A percentile compares a stretch with the other conserved stretches of the same genome.
Conservation (phyloP, 2,888 invertebrate genomes). For the Apotomis capreana region DNA sequence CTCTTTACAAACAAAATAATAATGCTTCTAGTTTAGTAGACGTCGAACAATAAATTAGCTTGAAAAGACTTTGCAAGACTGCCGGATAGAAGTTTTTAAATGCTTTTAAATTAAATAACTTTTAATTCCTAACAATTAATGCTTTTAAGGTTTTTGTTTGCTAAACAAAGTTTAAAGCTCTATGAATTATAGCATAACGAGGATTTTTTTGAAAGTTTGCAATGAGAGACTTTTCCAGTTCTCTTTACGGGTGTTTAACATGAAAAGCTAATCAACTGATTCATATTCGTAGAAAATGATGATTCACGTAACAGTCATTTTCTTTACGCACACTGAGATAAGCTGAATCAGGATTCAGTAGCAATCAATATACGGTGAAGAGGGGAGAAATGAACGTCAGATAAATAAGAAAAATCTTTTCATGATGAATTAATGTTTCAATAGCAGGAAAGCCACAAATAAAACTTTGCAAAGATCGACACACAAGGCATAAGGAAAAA, state of each 20-base stretch:
- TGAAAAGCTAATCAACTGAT: neutral
- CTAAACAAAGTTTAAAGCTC: neutral
- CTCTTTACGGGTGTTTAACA: neutral
- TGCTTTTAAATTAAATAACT: neutral
- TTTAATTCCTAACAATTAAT: neutral
- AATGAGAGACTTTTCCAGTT: neutral
- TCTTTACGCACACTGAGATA: too few relatives aligned
- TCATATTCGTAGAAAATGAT: too few relatives aligned
- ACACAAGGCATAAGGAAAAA: too few relatives aligned
- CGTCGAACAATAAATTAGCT: conserved; percentile 5
- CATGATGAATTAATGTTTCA: too few relatives aligned
- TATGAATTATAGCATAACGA: neutral
- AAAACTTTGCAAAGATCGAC: too few relatives aligned
- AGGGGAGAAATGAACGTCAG: neutral
- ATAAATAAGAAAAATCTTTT: neutral
- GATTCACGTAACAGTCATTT: too few relatives aligned
- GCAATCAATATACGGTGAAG: too few relatives aligned
- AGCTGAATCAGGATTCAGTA: too few relatives aligned
- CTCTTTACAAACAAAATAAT: too few relatives aligned
- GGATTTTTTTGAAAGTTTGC: too few relatives aligned
- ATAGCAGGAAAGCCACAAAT: too few relatives aligned
- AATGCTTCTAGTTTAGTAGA: neutral
- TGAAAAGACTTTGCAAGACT: neutral
- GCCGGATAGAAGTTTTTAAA: conserved; percentile 12
- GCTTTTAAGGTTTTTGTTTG: neutral